phyloP scores from a whole-genome alignment of 1,140 invertebrate genomes.

The Pteromalus puparum region DNA sequence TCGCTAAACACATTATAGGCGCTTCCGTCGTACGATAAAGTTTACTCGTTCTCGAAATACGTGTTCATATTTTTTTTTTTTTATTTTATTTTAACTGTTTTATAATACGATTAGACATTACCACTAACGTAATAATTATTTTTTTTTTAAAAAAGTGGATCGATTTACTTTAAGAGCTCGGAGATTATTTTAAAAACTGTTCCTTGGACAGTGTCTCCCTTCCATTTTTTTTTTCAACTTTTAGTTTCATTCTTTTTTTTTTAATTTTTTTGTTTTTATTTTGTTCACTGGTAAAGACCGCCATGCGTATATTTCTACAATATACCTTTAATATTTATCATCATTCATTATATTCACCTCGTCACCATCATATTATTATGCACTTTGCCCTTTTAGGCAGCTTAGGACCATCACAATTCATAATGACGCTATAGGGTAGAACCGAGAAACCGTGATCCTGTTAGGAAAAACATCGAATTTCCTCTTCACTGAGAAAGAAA shows the following conservation, averaged over 20 bases:
- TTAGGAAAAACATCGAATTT: slow-evolving; percentile 35
- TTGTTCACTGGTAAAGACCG: slow-evolving; percentile 64
- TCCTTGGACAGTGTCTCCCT: slow-evolving; percentile 59
- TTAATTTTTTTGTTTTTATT: slow-evolving; percentile 47
- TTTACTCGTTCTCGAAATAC: slow-evolving; percentile 44
- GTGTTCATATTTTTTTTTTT: slow-evolving; percentile 36
- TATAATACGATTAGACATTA: slow-evolving; percentile 65
- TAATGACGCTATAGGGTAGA: slow-evolving; percentile 45
- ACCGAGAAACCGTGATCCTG: slow-evolving; percentile 33
- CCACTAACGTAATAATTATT: slow-evolving; percentile 60
- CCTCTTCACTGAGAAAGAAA: slow-evolving; percentile 11
- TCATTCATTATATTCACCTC: slow-evolving; percentile 48
- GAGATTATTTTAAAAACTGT: slow-evolving; percentile 62
- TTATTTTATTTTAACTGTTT: slow-evolving; percentile 31
- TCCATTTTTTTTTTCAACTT: slow-evolving; percentile 38
- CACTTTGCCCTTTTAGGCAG: slow-evolving; percentile 66
- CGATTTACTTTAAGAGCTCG: slow-evolving; percentile 60
- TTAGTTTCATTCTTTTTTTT: slow-evolving; percentile 42
- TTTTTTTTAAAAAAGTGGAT: slow-evolving; percentile 62
- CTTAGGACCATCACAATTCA: slow-evolving; percentile 67
- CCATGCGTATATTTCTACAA: slow-evolving; percentile 53
- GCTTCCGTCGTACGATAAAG: slow-evolving; percentile 51
- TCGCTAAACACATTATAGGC: slow-evolving; percentile 61
- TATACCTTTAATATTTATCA: slow-evolving; percentile 59
- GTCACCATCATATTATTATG: slow-evolving; percentile 64